These are phyloP conservation scores for Rutilus rutilus DNA, from an alignment of 2,113 vertebrate genomes.

Conservation along the genomic window DNA sequence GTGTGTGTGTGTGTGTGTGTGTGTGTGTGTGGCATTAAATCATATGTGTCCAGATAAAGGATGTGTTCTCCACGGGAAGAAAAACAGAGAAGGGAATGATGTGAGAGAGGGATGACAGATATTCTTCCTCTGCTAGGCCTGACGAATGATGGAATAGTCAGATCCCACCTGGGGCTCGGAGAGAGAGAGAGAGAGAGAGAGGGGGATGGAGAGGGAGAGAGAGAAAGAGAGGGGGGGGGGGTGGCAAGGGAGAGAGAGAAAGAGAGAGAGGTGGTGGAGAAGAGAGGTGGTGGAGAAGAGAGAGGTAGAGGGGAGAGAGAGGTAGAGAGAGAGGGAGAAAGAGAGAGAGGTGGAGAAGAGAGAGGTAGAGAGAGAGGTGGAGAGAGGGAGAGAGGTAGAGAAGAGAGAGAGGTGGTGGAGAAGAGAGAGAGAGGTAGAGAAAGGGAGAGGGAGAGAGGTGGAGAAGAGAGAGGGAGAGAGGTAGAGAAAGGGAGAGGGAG, in stretches of 20 bases:
- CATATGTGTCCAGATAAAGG: constrained; percentile 28
- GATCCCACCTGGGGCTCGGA: constrained; percentile 11
- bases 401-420: too few species aligned
- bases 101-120: constrained; percentile 24
- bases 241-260: too few species aligned
- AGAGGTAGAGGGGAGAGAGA: too few species aligned
- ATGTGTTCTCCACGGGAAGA: constrained; percentile 6
- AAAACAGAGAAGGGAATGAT: constrained; percentile 22
- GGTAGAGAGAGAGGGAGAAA: too few species aligned
- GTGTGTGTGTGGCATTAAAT: constrained; percentile 28
- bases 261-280: too few species aligned
- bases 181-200: not conserved
- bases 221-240: too few species aligned
- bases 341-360: not conserved
- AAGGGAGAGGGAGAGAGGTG: too few species aligned
- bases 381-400: not conserved
- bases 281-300: too few species aligned
- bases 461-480: accelerated
- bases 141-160: constrained; percentile 34
- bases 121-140: not conserved
- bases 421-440: too few species aligned
- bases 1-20: not conserved
- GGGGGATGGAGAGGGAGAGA: not conserved
- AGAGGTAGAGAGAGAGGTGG: not conserved
- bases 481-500: too few species aligned